Base-by-base conservation (phyloP, 2,888 invertebrate genomes). In the Oscheius sp. region DNA sequence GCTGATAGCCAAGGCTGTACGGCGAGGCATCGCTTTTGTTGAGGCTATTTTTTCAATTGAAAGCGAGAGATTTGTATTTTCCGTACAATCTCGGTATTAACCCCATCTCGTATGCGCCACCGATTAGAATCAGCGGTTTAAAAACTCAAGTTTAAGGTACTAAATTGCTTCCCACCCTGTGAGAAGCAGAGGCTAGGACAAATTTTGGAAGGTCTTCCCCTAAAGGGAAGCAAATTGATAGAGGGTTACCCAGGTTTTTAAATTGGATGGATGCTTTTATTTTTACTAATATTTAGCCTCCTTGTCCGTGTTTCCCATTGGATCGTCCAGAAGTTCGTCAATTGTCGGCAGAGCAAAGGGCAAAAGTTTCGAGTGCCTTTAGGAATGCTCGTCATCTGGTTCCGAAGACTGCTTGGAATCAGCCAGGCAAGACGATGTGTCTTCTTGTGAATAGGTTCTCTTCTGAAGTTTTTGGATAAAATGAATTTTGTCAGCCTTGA, bases 281-380 rank as follows among this genome's bases (percentile, higher is more conserved):
- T 12, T 37, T 12, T 37, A 8, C n/a, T n/a, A 23, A 5, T 25
- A 6, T 6, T 25, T 20, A 52, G 65, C 17, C 31, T 2, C 65
- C 52, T 8, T 53, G 53, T 39, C 52, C 53, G 15, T 53, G 52
- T 52, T 46, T 46, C 33, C 50, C 46, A 23, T 34, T 27, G n/a
- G 46, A 27, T 2, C 64, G 64, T 50, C 48, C 23, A n/a, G 64
- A 64, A 50, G 64, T 64, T 1, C 48, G 64, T 8, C 23, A 45
- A 2, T 34, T 64, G 12, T 46, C 64, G 2, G 23, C 64, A 6
- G 48, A 48, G 23, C 48, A 64, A 10, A 31, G 64, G 6, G 48
- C 23, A 12, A 31, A 34, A 50, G 64, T 64, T 6, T 12, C 64
- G 8, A 25, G 48, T 20, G 64, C 48, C 34, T 64, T 64, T 23